phyloP scores from a whole-genome alignment of 1,140 invertebrate species.

The Frieseomelitta varia region DNA sequence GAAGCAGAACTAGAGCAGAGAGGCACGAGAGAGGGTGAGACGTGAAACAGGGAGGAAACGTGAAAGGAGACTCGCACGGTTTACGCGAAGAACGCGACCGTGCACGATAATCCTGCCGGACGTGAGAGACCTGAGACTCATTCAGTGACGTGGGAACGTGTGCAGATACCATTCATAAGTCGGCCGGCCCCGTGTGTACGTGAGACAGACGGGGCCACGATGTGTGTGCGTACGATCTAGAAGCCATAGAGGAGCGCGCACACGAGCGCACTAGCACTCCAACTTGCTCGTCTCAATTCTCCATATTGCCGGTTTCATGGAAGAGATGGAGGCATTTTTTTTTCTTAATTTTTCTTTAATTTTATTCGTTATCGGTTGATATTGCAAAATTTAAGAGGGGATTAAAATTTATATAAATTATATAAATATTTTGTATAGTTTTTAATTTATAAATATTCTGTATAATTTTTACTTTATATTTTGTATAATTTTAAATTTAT shows the following conservation, averaged over 20 bases:
- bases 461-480: too few relatives aligned
- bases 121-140: slow-evolving; percentile 68
- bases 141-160: slow-evolving; percentile 73
- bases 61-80: slow-evolving; percentile 66
- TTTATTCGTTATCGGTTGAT: not conserved
- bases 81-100: slow-evolving; percentile 64
- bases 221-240: slow-evolving; percentile 42
- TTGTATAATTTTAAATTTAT: too few relatives aligned
- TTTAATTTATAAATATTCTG: too few relatives aligned
- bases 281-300: slow-evolving; percentile 30
- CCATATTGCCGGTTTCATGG: not conserved
- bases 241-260: slow-evolving; percentile 38
- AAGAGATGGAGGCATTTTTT: not conserved
- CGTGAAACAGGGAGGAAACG: slow-evolving; percentile 22
- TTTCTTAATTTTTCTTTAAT: not conserved
- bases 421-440: too few relatives aligned
- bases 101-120: slow-evolving; percentile 63
- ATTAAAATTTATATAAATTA: too few relatives aligned
- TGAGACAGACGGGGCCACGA: slow-evolving; percentile 1
- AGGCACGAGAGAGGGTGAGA: not conserved
- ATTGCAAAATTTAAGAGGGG: too few relatives aligned
- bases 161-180: slow-evolving; percentile 72
- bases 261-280: not conserved
- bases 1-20: slow-evolving; percentile 29
- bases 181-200: slow-evolving; percentile 47